phyloP scores from a whole-genome alignment of 2,113 vertebrate genomes.

The Syngnathus typhle region DNA sequence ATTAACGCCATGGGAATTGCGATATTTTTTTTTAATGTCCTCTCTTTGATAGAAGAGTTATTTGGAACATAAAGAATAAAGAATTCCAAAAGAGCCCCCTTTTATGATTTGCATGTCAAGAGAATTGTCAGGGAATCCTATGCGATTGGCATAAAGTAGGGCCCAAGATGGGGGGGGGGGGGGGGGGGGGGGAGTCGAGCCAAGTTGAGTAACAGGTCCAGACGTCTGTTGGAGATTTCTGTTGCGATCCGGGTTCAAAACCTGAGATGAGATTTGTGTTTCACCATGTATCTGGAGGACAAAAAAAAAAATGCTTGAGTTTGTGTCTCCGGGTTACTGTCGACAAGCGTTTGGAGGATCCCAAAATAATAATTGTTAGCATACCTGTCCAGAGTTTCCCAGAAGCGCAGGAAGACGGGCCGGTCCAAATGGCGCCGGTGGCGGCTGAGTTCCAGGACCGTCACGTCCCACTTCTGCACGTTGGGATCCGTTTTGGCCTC shows the following conservation, averaged over 20 bases:
- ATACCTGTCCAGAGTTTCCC: conserved; percentile 97
- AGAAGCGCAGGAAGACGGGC: conserved; percentile 92
- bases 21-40: conserved; percentile 11
- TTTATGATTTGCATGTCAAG: conserved; percentile 17
- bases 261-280: conserved; percentile 97
- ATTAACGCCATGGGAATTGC: conserved; percentile 11
- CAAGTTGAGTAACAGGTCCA: background rate
- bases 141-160: background rate
- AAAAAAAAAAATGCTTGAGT: background rate
- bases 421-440: conserved; percentile 95
- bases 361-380: too few relatives aligned
- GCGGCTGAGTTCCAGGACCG: conserved; percentile 93
- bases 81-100: conserved; percentile 17
- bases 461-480: conserved; percentile 97
- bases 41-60: conserved; percentile 49
- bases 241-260: conserved; percentile 76
- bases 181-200: background rate
- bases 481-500: conserved; percentile 93
- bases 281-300: conserved; percentile 90
- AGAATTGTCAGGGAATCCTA: background rate
- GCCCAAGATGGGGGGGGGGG: background rate
- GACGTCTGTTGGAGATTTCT: background rate
- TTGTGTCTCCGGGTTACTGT: background rate
- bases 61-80: conserved; percentile 44
- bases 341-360: background rate